Conservation (phyloP, 2,113 vertebrate species). For the Esox niger region DNA sequence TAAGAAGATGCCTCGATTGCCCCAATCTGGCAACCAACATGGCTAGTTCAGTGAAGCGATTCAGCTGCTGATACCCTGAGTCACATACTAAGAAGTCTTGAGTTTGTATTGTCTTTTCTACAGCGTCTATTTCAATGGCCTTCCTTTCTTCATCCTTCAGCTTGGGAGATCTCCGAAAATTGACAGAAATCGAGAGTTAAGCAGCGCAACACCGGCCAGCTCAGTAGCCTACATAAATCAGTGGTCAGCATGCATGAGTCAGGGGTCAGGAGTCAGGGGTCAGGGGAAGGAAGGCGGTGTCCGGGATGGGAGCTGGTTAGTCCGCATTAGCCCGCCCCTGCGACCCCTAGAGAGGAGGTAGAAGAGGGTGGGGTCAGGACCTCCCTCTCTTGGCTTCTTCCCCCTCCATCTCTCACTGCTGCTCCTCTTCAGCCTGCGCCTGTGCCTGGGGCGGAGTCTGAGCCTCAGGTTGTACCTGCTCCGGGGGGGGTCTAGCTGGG, state of each 20-base stretch:
- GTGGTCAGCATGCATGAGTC: slow-evolving; percentile 6
- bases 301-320: slow-evolving; percentile 35
- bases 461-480: slow-evolving; percentile 38
- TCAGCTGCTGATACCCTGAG: slow-evolving; percentile 58
- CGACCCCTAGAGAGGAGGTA: slow-evolving; percentile 3
- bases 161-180: neutral
- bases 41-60: slow-evolving; percentile 21
- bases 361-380: slow-evolving; percentile 4
- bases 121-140: slow-evolving; percentile 13
- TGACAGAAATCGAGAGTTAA: slow-evolving; percentile 20
- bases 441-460: slow-evolving; percentile 36
- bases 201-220: slow-evolving; percentile 26
- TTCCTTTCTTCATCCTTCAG: neutral
- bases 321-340: slow-evolving; percentile 14
- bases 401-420: slow-evolving; percentile 40
- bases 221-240: slow-evolving; percentile 27
- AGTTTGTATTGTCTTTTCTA: slow-evolving; percentile 31
- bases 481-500: slow-evolving; percentile 61
- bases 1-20: slow-evolving; percentile 29
- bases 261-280: too few species aligned
- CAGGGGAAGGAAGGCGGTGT: slow-evolving; percentile 26
- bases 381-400: neutral
- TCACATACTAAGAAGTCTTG: slow-evolving; percentile 47
- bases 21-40: slow-evolving; percentile 12
- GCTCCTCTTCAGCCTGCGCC: slow-evolving; percentile 50